These are phyloP conservation scores for Edolisoma coerulescens DNA, from an alignment of 2,113 vertebrate genomes.

Conservation along the genomic window DNA sequence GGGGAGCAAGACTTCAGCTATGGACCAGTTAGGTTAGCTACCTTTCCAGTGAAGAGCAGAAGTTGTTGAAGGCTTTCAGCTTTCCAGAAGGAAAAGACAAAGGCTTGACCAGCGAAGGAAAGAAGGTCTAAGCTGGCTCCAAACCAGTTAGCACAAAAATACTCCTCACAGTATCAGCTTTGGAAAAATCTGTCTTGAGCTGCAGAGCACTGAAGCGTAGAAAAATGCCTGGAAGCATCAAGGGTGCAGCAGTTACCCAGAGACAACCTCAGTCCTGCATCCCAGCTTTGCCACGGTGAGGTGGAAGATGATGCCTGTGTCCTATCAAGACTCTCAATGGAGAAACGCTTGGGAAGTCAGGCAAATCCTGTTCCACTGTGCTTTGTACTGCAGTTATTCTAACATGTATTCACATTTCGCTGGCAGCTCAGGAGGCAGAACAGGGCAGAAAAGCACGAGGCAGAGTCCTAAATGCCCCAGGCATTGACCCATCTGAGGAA, in stretches of 20 bases:
- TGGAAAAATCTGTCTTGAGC: not conserved
- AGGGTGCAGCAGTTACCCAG: not conserved
- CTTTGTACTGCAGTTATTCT: not conserved
- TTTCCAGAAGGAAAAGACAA: not conserved
- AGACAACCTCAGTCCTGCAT: not conserved
- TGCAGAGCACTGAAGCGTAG: not conserved
- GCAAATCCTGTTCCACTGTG: not conserved
- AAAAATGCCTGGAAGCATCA: not conserved
- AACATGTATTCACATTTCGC: accelerated
- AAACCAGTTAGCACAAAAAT: not conserved
- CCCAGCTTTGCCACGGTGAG: not conserved
- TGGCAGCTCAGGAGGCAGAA: not conserved
- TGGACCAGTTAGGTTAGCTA: not conserved
- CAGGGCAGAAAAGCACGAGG: not conserved
- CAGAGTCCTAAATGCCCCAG: not conserved
- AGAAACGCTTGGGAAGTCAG: not conserved
- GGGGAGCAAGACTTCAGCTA: not conserved
- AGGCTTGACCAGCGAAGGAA: not conserved
- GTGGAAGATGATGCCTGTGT: not conserved
- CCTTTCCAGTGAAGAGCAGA: not conserved
- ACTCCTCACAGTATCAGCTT: not conserved
- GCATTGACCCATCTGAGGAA: not conserved
- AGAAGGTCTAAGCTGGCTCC: not conserved
- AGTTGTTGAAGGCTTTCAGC: not conserved
- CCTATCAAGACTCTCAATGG: not conserved